Base-by-base conservation (phyloP, 2,888 invertebrate species). In the Tetranychus truncatus region DNA sequence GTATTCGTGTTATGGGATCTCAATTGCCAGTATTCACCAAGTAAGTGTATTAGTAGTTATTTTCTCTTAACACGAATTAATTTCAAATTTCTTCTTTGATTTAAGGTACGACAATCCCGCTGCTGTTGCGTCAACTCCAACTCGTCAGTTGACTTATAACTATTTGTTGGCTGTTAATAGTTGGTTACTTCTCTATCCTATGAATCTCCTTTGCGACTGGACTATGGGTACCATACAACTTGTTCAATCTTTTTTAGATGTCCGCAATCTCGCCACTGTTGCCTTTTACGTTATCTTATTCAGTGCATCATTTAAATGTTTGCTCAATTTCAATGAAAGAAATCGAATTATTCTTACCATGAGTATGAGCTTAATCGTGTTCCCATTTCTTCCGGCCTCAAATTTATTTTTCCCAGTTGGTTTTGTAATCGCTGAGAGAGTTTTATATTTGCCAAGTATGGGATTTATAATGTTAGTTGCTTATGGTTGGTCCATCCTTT, bases 331-430 rank as follows among this genome's bases (percentile, higher is more conserved):
- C 9, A 24, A 11, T 18, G 24, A 24, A 78, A 88, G 88, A 80
- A 87, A 88, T 20, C 85, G 87, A 75, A 85, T 88, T 77, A 84
- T 90, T 72, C 20, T 69, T 11, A 69, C 20, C 21, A 11, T 69
- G 20, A 20, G 20, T 18, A 11, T 69, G 77, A 85, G 87, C 72
- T 88, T 96, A 81, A 87, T 95, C 82, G 88, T 90, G 79, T 86
- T 96, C 80, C 95, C 96, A 77, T 96, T 95, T 85, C 86, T 96
- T 81, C 96, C 95, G 78, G 95, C 96, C 78, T 90, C 92, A 80
- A 97, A 97, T 86, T 85, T 95, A 80, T 89, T 96, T 84, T 95
- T 95, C 86, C 95, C 96, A 84, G 96, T 97, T 77, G 97, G 71
- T 73, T 97, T 97, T 84, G 96, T 97, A 79, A 91, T 96, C 75